A percentile compares a stretch with the other conserved stretches of the same genome.
Evolutionary conservation across 2,113 vertebrate species (phyloP).

Genomic region (Dasypus novemcinctus): DNA sequence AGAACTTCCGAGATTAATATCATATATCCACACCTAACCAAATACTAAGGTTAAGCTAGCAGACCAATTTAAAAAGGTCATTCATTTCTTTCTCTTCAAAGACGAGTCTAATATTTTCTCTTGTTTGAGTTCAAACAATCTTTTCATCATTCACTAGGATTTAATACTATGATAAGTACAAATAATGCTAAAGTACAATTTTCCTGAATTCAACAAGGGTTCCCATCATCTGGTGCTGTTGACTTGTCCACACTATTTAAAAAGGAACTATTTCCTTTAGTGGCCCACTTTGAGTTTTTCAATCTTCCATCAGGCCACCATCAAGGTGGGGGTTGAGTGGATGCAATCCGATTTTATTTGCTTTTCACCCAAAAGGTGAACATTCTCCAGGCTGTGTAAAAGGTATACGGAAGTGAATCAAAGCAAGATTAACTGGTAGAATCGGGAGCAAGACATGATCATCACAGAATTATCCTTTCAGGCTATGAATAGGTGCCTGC

Average conservation of each 20-base stretch:
- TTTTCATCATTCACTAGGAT: background rate
- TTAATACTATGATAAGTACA: background rate
- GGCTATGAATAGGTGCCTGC: background rate
- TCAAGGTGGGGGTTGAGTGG: background rate
- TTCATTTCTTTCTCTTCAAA: slow-evolving; percentile 19
- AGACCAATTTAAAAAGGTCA: background rate
- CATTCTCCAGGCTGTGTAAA: background rate
- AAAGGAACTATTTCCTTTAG: background rate
- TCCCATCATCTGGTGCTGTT: background rate
- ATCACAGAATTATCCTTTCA: no score
- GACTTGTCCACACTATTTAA: background rate
- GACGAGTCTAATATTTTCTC: background rate
- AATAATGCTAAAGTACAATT: background rate
- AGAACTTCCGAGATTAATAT: background rate
- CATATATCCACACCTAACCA: background rate
- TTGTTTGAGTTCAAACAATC: background rate
- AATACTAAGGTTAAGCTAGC: background rate
- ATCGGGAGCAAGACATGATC: background rate
- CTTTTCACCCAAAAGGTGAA: background rate
- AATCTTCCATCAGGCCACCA: background rate
- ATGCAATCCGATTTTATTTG: background rate
- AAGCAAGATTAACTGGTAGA: background rate
- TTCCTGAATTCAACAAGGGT: background rate
- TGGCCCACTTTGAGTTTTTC: background rate
- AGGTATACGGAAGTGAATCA: background rate